Percentiles rank a stretch among this genome's conserved stretches.
Conservation (phyloP, 2,888 invertebrate genomes). For the Celastrina argiolus region DNA sequence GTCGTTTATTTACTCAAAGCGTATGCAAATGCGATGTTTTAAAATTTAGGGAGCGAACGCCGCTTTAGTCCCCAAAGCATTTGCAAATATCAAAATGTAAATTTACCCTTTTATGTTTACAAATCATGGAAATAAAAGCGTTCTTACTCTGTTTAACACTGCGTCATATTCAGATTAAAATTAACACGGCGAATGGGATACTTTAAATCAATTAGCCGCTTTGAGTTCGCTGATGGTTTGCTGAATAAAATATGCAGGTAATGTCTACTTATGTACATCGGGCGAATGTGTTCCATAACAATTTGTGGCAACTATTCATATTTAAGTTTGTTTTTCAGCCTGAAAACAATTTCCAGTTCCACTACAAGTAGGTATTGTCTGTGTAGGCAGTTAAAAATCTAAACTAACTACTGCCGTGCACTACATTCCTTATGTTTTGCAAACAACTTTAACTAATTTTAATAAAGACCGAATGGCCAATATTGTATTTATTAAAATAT, state of each 20-base stretch:
- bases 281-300: not conserved
- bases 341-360: too few species aligned
- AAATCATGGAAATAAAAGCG: slow-evolving; percentile 76
- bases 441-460: too few species aligned
- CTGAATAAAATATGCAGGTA: not conserved
- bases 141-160: slow-evolving; percentile 48
- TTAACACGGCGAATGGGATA: slow-evolving; percentile 11
- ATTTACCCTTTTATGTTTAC: slow-evolving; percentile 77
- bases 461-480: too few species aligned
- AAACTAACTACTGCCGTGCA: too few species aligned
- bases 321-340: too few species aligned
- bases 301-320: too few species aligned
- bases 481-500: too few species aligned
- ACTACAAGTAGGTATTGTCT: too few species aligned
- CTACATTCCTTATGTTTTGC: too few species aligned
- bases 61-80: slow-evolving; percentile 73
- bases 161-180: slow-evolving; percentile 24
- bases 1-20: slow-evolving; percentile 78
- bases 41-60: slow-evolving; percentile 76
- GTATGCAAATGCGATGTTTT: slow-evolving; percentile 78
- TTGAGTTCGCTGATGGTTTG: not conserved
- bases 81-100: slow-evolving; percentile 77
- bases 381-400: too few species aligned
- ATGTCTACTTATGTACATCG: not conserved
- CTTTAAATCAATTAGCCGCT: slow-evolving; percentile 10